A percentile compares a stretch with the other conserved stretches of the same genome.
These are phyloP conservation scores for Tyto alba DNA, from an alignment of 2,113 vertebrate species.

Conservation along the genomic window DNA sequence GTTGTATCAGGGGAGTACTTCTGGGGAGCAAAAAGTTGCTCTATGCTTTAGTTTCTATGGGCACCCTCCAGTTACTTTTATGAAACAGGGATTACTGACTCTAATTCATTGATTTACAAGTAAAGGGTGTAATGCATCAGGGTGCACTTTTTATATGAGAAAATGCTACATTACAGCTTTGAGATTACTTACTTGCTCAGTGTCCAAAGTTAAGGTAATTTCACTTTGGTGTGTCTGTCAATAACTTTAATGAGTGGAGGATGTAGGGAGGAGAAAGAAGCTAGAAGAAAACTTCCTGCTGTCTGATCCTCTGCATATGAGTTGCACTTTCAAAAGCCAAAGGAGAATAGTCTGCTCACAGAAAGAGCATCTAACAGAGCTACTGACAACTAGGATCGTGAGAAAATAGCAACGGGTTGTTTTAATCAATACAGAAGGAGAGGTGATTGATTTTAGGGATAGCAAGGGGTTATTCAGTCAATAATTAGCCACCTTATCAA, in stretches of 20 bases:
- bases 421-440: constrained; percentile 65
- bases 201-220: not conserved
- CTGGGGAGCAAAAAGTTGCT: not conserved
- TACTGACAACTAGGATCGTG: constrained; percentile 74
- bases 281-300: not conserved
- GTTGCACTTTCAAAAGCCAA: constrained; percentile 6
- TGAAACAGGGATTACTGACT: not conserved
- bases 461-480: constrained; percentile 61
- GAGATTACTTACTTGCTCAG: not conserved
- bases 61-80: not conserved
- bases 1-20: not conserved
- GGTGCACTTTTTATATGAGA: not conserved
- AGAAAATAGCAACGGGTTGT: constrained; percentile 69
- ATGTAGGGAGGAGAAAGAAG: not conserved
- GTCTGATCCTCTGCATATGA: not conserved
- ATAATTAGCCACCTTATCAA: constrained; percentile 76
- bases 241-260: not conserved
- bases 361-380: constrained; percentile 2
- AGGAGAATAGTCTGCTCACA: not conserved
- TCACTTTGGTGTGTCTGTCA: constrained; percentile 25
- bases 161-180: not conserved
- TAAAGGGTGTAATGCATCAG: not conserved
- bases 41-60: not conserved
- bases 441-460: constrained; percentile 76
- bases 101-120: constrained; percentile 28